Percentiles rank a stretch among this genome's conserved stretches.
These are phyloP conservation scores for Fulmarus glacialis DNA, from an alignment of 2,113 vertebrate genomes.

Conservation along the genomic window DNA sequence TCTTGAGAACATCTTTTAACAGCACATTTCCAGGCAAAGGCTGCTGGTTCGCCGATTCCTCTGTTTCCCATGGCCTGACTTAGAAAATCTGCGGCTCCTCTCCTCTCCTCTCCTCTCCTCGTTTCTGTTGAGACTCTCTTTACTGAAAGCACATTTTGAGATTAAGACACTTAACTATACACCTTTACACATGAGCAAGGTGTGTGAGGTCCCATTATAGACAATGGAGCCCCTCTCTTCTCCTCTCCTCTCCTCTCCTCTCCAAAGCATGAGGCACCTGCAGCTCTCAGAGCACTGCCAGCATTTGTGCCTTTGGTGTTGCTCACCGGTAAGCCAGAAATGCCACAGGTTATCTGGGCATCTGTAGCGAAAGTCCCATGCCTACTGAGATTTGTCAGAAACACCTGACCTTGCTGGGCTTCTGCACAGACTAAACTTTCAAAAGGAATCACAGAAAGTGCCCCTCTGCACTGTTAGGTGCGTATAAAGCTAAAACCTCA, in stretches of 20 bases:
- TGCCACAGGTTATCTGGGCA: not conserved
- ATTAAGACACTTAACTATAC: too few relatives aligned
- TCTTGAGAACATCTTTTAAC: not conserved
- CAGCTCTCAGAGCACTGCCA: not conserved
- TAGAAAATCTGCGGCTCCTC: rapidly evolving
- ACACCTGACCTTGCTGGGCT: not conserved
- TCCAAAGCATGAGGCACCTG: not conserved
- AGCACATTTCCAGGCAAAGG: not conserved
- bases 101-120: too few relatives aligned
- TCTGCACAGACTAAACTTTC: not conserved
- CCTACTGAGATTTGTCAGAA: not conserved
- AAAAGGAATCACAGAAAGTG: not conserved
- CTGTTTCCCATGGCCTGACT: not conserved
- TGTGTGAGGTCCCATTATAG: too few relatives aligned
- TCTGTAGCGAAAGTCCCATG: not conserved
- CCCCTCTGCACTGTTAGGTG: not conserved
- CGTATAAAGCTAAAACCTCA: not conserved
- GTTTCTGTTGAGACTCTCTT: too few relatives aligned
- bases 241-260: not conserved
- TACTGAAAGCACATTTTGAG: too few relatives aligned
- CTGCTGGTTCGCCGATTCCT: not conserved
- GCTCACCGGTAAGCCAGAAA: not conserved
- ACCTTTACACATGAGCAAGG: too few relatives aligned
- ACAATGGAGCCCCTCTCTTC: too few relatives aligned
- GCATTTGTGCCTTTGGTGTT: rapidly evolving